A percentile compares a stretch with the other conserved stretches of the same genome.
These are phyloP conservation scores for Anoplophora glabripennis DNA, from an alignment of 1,140 invertebrate genomes.

Conservation along the genomic window DNA sequence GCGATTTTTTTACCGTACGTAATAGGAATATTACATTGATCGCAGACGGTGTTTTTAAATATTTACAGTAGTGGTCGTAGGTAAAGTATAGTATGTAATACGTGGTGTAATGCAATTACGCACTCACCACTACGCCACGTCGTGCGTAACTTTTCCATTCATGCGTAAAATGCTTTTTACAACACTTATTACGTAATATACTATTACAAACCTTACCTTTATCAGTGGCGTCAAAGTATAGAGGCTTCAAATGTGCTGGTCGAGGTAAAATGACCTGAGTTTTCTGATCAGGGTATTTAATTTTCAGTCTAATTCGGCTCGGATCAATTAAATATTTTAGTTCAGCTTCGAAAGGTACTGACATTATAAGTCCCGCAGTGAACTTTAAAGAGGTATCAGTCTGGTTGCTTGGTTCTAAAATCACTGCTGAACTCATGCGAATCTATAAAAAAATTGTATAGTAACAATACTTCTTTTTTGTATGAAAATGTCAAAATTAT, in stretches of 20 bases:
- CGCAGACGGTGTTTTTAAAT: no score
- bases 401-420: constrained; percentile 80
- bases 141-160: no score
- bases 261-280: constrained; percentile 78
- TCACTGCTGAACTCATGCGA: constrained; percentile 73
- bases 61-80: no score
- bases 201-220: constrained; percentile 26
- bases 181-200: no score
- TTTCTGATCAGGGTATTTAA: constrained; percentile 90
- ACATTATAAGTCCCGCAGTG: constrained; percentile 85
- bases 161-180: no score
- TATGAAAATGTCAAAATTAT: no score
- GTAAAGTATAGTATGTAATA: no score
- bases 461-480: not conserved
- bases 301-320: constrained; percentile 71
- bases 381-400: constrained; percentile 87
- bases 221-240: constrained; percentile 44
- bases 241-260: constrained; percentile 63
- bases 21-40: no score
- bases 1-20: no score
- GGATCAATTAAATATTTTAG: constrained; percentile 76
- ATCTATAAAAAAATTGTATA: constrained; percentile 52
- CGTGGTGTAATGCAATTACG: no score
- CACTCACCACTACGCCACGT: no score
- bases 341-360: constrained; percentile 81